phyloP scores from a whole-genome alignment of 2,888 invertebrate species.

The Chydorus sphaericus region DNA sequence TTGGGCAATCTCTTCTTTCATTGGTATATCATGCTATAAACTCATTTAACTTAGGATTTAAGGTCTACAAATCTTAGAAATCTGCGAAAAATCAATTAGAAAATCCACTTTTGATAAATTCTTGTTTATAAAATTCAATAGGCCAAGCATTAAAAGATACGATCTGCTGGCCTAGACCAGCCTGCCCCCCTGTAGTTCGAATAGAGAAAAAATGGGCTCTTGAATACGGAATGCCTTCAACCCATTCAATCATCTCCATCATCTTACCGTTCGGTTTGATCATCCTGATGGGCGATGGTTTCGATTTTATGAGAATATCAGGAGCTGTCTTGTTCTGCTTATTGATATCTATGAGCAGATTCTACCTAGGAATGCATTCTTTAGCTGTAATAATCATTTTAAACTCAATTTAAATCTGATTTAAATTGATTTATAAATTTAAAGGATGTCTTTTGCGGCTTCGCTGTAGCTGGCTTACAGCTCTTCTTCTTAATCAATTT shows the following conservation, averaged over 20 bases:
- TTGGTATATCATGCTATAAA: constrained; percentile 52
- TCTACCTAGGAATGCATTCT: constrained; percentile 89
- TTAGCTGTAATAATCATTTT: constrained; percentile 45
- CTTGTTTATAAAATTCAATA: too few species aligned
- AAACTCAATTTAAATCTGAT: not conserved
- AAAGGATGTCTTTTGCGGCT: constrained; percentile 69
- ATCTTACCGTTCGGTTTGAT: constrained; percentile 75
- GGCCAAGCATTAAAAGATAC: constrained; percentile 81
- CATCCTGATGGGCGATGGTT: constrained; percentile 62
- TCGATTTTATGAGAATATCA: constrained; percentile 40
- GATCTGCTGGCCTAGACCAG: constrained; percentile 70
- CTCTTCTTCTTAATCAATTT: constrained; percentile 57
- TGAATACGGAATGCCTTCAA: constrained; percentile 91
- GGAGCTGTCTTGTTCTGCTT: constrained; percentile 44
- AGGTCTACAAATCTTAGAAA: too few species aligned
- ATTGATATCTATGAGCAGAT: constrained; percentile 64
- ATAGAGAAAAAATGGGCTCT: constrained; percentile 75
- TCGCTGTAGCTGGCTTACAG: constrained; percentile 47
- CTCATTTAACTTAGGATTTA: too few species aligned
- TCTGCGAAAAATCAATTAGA: too few species aligned
- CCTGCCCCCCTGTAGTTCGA: constrained; percentile 61
- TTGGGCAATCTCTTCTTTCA: constrained; percentile 70
- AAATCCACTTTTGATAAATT: too few species aligned
- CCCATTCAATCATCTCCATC: constrained; percentile 81
- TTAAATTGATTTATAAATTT: too few species aligned